phyloP scores from a whole-genome alignment of 1,140 invertebrate genomes.

The Pinna nobilis region DNA sequence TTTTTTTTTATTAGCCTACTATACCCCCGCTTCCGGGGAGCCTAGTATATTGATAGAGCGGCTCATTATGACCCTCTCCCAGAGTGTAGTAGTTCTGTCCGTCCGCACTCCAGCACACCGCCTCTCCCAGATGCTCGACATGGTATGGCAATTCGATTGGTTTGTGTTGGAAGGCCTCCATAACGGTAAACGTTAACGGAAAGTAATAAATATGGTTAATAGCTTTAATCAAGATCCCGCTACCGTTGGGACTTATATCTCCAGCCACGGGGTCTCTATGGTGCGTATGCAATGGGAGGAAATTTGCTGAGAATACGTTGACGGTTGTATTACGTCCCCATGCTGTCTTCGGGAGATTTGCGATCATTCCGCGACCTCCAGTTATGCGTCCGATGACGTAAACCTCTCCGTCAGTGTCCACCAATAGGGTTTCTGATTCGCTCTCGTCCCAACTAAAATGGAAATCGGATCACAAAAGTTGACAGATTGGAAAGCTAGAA shows the following conservation, averaged over 20 bases:
- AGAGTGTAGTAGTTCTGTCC: conserved; percentile 56
- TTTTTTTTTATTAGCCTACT: conserved; percentile 8
- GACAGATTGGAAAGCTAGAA: too few species aligned
- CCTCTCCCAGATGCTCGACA: conserved; percentile 38
- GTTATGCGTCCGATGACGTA: conserved; percentile 42
- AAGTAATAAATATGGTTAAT: conserved; percentile 45
- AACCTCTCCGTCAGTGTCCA: conserved; percentile 35
- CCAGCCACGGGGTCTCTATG: conserved; percentile 55
- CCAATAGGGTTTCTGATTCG: conserved; percentile 40
- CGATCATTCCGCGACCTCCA: conserved; percentile 34
- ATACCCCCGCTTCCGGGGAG: neutral
- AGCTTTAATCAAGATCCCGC: conserved; percentile 50
- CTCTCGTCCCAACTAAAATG: conserved; percentile 39
- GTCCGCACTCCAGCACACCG: conserved; percentile 45
- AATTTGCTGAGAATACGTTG: neutral
- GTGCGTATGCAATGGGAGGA: conserved; percentile 30
- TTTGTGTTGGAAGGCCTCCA: neutral
- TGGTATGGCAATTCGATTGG: conserved; percentile 35
- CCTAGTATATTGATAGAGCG: conserved; percentile 36
- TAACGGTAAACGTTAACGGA: conserved; percentile 36
- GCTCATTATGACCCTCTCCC: conserved; percentile 41
- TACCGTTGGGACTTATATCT: conserved; percentile 57
- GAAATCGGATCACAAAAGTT: neutral
- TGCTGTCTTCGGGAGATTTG: conserved; percentile 24
- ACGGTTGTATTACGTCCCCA: conserved; percentile 38